Evolutionary conservation across 2,797 vertebrate genomes (phyloP).

Genomic region (Calcarius lapponicus): DNA sequence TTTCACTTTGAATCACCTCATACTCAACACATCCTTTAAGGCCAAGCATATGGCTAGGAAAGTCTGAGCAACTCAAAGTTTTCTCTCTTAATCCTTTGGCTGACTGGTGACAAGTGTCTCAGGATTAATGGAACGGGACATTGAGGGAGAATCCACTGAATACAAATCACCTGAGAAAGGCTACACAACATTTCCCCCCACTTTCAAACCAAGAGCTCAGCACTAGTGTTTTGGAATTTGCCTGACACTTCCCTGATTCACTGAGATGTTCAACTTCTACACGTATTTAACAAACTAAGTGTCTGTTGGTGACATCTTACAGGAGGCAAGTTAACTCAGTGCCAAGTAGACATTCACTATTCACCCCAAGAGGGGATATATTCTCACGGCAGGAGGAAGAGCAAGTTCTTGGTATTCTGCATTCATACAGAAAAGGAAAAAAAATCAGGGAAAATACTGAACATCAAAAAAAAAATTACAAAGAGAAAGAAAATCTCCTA

Average conservation of each 20-base stretch:
- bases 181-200: neutral
- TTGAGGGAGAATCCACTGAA: conserved; percentile 6
- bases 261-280: neutral
- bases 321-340: neutral
- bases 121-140: conserved; percentile 44
- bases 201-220: neutral
- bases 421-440: neutral
- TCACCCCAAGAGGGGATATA: neutral
- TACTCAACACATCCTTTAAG: conserved; percentile 41
- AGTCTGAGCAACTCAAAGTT: conserved; percentile 46
- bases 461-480: neutral
- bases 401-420: neutral
- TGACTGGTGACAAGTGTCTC: conserved; percentile 45
- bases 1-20: conserved; percentile 46
- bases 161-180: conserved; percentile 15
- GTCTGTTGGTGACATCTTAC: neutral
- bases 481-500: neutral
- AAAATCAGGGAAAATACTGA: neutral
- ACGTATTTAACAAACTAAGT: neutral
- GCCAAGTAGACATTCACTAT: neutral
- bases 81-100: conserved; percentile 44
- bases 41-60: conserved; percentile 27
- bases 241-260: neutral
- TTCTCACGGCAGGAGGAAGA: neutral
- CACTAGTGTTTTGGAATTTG: neutral